phyloP scores from a whole-genome alignment of 1,140 invertebrate genomes.

The Rhopalosiphum maidis region DNA sequence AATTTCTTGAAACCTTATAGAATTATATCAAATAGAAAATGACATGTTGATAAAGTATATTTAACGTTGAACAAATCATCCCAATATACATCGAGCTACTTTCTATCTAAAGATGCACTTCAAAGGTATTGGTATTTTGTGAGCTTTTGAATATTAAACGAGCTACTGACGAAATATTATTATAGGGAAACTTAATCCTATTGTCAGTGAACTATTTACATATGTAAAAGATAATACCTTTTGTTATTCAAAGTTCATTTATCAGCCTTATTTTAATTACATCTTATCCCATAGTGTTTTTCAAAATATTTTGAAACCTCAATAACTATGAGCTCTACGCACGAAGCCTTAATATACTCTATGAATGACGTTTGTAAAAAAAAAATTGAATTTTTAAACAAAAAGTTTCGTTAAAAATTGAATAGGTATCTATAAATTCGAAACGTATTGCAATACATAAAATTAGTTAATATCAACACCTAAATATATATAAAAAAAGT shows the following conservation, averaged over 20 bases:
- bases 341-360: not conserved
- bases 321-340: not conserved
- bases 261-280: not conserved
- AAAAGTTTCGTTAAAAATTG: not conserved
- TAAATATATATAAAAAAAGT: not conserved
- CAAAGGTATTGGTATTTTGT: not conserved
- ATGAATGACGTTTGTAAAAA: not conserved
- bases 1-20: not conserved
- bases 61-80: not conserved
- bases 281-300: not conserved
- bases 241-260: not conserved
- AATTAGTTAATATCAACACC: not conserved
- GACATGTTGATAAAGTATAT: not conserved
- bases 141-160: not conserved
- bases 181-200: not conserved
- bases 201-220: not conserved
- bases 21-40: not conserved
- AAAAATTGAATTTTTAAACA: not conserved
- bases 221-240: not conserved
- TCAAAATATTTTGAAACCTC: not conserved
- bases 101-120: not conserved
- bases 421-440: not conserved
- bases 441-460: not conserved
- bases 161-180: not conserved
- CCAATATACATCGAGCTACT: too few relatives aligned